These are phyloP conservation scores for Anguilla megastoma DNA, from an alignment of 2,797 vertebrate species.

Conservation along the genomic window DNA sequence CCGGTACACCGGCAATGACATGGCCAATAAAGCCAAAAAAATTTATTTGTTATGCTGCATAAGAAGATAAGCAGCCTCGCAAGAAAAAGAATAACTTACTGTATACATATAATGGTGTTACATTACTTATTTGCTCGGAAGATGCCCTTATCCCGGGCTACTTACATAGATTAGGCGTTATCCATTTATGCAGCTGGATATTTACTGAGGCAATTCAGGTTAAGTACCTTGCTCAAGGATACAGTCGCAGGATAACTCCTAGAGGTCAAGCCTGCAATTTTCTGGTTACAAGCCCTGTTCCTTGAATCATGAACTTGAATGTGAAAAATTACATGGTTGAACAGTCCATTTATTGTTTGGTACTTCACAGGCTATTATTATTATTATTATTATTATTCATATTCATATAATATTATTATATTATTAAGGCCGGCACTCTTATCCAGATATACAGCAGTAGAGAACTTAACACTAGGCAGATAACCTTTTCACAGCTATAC, in stretches of 20 bases:
- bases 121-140: not conserved
- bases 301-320: not conserved
- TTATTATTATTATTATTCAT: not conserved
- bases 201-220: slow-evolving; percentile 1
- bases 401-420: too few relatives aligned
- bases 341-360: not conserved
- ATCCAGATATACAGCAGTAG: too few relatives aligned
- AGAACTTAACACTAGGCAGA: not conserved
- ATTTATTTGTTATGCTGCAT: not conserved
- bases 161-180: not conserved
- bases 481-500: not conserved
- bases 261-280: not conserved
- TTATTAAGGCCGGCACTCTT: too few relatives aligned
- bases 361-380: not conserved
- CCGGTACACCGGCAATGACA: not conserved
- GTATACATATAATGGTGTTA: not conserved
- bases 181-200: not conserved
- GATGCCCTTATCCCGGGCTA: not conserved
- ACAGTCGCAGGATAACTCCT: not conserved
- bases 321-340: not conserved
- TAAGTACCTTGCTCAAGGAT: not conserved
- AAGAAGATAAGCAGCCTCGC: not conserved
- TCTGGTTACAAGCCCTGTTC: not conserved
- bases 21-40: not conserved
- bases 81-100: not conserved